Evolutionary conservation across 2,113 vertebrate species (phyloP), one percentile per base, ranked within the genome.

Genomic region (Callipepla californica): DNA sequence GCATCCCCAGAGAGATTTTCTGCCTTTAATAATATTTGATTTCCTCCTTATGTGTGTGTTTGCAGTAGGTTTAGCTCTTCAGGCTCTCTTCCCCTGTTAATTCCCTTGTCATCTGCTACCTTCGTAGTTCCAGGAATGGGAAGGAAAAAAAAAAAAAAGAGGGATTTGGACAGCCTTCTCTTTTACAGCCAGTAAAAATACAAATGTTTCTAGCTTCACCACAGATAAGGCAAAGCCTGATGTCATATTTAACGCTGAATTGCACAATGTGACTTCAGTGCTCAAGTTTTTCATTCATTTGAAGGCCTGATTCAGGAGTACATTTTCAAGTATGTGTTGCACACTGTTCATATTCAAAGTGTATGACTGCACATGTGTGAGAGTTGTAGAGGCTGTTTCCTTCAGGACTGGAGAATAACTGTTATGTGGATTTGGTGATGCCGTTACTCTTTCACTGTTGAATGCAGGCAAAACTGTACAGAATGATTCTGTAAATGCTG

Each of bases 331-430:
- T 21, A 18, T 15, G 25, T 11, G 1, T 13, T 66, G 38, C 53
- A 55, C 17, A 21, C 58, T 23, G 69, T 58, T 47, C 48, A 11
- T 19, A 3, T 36, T 40, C 45, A 50, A 38, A 65, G 20, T 21
- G 13, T 9, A 0, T 16, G 36, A 11, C 1, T n/a, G 87, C 59
- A 72, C 2, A 6, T 0, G 7, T 23, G 2, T 4, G 50, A 1
- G 3, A 38, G 18, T n/a, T 45, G 40, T 40, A 40, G 40, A 26
- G 67, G 72, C 55, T 85, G 53, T 59, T 90, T 66, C 77, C 55
- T 53, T 9, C 50, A 20, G 53, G 23, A 25, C n/a, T 25, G 6
- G 1, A 48, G 16, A 59, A 5, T 0, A 69, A 40, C 23, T 58
- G 57, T 45, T n/a, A 21, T 13, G 26, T 58, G 11, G 47, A 12